These are phyloP conservation scores for Drosophila conformis DNA, from an alignment of 2,888 invertebrate species.

Conservation along the genomic window DNA sequence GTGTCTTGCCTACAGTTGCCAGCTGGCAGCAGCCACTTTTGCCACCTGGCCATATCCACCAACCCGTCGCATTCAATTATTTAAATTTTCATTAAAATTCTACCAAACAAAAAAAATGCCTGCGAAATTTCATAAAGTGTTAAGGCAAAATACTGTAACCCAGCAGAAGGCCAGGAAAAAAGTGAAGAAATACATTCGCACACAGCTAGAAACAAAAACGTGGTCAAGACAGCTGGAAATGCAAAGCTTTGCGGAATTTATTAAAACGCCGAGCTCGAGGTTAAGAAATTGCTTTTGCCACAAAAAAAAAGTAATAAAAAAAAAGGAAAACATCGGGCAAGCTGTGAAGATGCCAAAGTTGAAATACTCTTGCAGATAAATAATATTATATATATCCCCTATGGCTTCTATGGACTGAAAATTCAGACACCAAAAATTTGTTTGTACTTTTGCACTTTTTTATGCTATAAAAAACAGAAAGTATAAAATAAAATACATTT, in stretches of 20 bases:
- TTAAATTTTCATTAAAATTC: constrained; percentile 79
- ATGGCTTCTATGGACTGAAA: not conserved
- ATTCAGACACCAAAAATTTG: not conserved
- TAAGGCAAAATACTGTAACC: constrained; percentile 46
- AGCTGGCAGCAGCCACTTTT: constrained; percentile 40
- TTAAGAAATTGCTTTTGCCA: constrained; percentile 72
- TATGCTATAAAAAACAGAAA: not conserved
- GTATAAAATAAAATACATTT: not conserved
- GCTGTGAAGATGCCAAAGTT: not conserved
- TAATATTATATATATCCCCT: not conserved
- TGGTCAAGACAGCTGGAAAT: constrained; percentile 66
- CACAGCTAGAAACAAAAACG: constrained; percentile 39
- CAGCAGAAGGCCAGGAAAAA: constrained; percentile 12
- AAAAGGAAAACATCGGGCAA: not conserved
- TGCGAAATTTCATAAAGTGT: constrained; percentile 71
- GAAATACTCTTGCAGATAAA: constrained; percentile 22
- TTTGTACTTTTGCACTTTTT: not conserved
- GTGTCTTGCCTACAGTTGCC: constrained; percentile 20
- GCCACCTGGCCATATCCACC: constrained; percentile 26
- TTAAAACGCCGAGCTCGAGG: constrained; percentile 67
- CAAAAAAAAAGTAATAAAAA: constrained; percentile 27
- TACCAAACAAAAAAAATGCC: constrained; percentile 42
- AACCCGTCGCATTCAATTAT: constrained; percentile 68
- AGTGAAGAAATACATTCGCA: constrained; percentile 1
- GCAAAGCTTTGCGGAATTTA: constrained; percentile 76